Conservation (phyloP, 2,797 vertebrate species). For the Triplophysa yarkandensis region DNA sequence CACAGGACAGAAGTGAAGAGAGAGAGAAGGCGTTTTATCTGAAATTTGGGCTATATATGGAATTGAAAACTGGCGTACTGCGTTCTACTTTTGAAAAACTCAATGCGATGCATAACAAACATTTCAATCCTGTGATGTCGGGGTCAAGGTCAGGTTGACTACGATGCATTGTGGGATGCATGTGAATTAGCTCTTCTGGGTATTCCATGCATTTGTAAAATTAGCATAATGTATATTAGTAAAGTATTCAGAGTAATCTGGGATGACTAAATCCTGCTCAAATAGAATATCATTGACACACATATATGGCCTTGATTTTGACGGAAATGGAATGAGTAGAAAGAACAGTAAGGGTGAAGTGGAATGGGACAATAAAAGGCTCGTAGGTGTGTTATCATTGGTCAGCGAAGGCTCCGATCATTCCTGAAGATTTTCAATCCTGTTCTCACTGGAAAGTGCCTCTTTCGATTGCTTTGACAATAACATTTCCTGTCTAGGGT, state of each 20-base stretch:
- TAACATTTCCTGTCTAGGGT: slow-evolving; percentile 25
- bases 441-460: slow-evolving; percentile 29
- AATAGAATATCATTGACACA: slow-evolving; percentile 30
- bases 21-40: background rate
- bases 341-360: background rate
- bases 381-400: slow-evolving; percentile 31
- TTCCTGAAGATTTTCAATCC: slow-evolving; percentile 44
- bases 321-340: background rate
- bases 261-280: slow-evolving; percentile 21
- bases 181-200: background rate
- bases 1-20: slow-evolving; percentile 53
- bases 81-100: background rate
- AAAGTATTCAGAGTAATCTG: slow-evolving; percentile 1
- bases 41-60: background rate
- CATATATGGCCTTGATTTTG: slow-evolving; percentile 14
- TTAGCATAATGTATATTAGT: background rate
- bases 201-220: background rate
- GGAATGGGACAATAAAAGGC: slow-evolving; percentile 43
- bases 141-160: background rate
- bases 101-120: background rate
- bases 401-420: slow-evolving; percentile 37
- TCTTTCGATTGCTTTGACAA: slow-evolving; percentile 38
- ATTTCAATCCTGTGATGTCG: background rate
- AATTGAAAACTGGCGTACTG: background rate
- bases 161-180: background rate